These are phyloP conservation scores for Cottoperca gobio DNA, from an alignment of 2,797 vertebrate genomes.

Conservation along the genomic window DNA sequence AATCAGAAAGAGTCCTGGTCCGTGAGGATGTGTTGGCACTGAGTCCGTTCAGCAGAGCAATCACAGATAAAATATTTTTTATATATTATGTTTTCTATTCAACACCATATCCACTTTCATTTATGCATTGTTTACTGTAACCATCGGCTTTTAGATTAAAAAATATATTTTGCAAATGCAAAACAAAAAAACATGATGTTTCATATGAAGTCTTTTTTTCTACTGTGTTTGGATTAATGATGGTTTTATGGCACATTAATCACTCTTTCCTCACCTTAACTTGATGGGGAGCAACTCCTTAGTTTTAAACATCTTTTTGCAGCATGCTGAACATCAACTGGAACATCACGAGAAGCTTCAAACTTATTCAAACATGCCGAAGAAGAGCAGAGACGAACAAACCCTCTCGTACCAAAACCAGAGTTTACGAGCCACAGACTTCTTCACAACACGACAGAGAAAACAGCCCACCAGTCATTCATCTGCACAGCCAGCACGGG, in stretches of 20 bases:
- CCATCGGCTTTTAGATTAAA: conserved; percentile 63
- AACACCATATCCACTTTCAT: conserved; percentile 69
- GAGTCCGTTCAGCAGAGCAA: conserved; percentile 52
- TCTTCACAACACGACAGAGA: conserved; percentile 27
- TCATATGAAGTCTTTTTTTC: conserved; percentile 20
- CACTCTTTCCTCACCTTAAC: conserved; percentile 55
- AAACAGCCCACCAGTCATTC: conserved; percentile 35
- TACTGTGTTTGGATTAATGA: conserved; percentile 55
- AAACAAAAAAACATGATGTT: conserved; percentile 44
- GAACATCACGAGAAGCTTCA: conserved; percentile 70
- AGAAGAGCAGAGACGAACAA: conserved; percentile 45
- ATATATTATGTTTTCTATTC: conserved; percentile 66
- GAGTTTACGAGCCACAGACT: conserved; percentile 16
- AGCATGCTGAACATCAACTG: conserved; percentile 77
- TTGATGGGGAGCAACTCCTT: conserved; percentile 52
- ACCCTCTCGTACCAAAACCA: not conserved
- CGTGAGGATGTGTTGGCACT: conserved; percentile 44
- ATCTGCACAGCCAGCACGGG: conserved; percentile 13
- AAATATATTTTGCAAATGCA: conserved; percentile 65
- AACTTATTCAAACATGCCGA: conserved; percentile 72
- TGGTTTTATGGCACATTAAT: conserved; percentile 63
- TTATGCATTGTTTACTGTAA: conserved; percentile 44
- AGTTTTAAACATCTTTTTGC: conserved; percentile 65
- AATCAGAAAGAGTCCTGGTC: conserved; percentile 50
- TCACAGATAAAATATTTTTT: conserved; percentile 64